Evolutionary conservation across 2,797 vertebrate species (phyloP), one percentile per base, ranked within the genome.

Genomic region (Phrynocephalus vlangalii): DNA sequence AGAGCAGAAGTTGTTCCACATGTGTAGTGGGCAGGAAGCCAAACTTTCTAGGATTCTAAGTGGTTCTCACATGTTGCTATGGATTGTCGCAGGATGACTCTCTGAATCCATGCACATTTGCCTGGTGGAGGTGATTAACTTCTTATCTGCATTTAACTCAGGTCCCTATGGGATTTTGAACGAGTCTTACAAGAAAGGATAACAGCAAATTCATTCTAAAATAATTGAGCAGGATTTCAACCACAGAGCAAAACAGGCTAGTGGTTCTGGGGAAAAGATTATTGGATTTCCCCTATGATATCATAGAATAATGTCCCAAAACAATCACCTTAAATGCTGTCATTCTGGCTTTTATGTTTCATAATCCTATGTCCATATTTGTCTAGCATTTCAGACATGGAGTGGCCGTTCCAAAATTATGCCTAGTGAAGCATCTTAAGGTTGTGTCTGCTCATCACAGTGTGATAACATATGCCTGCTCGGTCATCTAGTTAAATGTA

Each of bases 151-250:
- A n/a, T 70, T 50, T n/a, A 30, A 70, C 1, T 20, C 18, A 71
- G 15, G n/a, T 20, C 78, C n/a, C 38, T 63, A 20, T 56, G 6
- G 30, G 71, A 33, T 75, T 38, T 76, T 48, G 38, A 82, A 28
- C 28, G 71, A 24, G 71, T 26, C 71, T 84, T 73, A 71, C 18
- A 18, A 18, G 7, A 70, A 82, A 82, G 11, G 56, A 86, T 82
- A 77, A 86, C 82, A 90, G 86, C 52, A 86, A 80, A 15, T 83
- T 83, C 79, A 33, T 87, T 89, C 83, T 86, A 83, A 44, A 84
- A 16, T 63, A 90, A 93, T 10, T 81, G 91, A 86, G 44, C 78
- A n/a, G 13, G 0, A 0, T 50, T 92, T 88, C 76, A 13, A 75
- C 70, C 80, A 48, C 30, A n/a, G 33, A 87, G 87, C 79, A 86